Evolutionary conservation across 1,140 invertebrate species (phyloP).

Genomic region (Anadara kagoshimensis): DNA sequence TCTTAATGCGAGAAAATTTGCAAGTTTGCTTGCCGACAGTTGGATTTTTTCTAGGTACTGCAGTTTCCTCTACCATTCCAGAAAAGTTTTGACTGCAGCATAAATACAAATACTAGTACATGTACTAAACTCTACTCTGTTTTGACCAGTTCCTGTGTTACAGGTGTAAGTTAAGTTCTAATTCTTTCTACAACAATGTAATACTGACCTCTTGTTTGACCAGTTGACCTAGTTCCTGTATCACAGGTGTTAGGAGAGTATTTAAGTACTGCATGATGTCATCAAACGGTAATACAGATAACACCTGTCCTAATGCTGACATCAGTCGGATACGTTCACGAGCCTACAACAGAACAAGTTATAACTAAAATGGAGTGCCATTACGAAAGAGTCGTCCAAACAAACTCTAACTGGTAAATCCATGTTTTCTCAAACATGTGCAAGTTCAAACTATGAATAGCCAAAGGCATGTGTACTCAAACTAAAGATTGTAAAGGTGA

Average conservation of each 20-base stretch:
- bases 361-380: slow-evolving; percentile 2
- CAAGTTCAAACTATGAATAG: no score
- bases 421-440: no score
- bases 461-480: no score
- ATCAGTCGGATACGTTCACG: slow-evolving; percentile 83
- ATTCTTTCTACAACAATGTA: background rate
- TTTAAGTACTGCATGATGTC: slow-evolving; percentile 83
- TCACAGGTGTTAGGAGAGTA: slow-evolving; percentile 80
- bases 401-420: background rate
- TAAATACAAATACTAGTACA: background rate
- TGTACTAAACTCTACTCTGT: background rate
- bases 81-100: background rate
- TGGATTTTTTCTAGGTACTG: no score
- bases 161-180: background rate
- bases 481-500: no score
- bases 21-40: background rate
- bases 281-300: slow-evolving; percentile 80
- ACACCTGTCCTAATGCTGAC: slow-evolving; percentile 84
- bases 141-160: background rate
- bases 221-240: slow-evolving; percentile 79
- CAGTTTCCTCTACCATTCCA: background rate
- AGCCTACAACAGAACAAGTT: slow-evolving; percentile 63
- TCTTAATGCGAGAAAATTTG: no score
- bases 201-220: slow-evolving; percentile 57
- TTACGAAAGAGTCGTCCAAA: background rate